These are phyloP conservation scores for Oncorhynchus gorbuscha DNA, from an alignment of 2,113 vertebrate genomes.

Conservation along the genomic window DNA sequence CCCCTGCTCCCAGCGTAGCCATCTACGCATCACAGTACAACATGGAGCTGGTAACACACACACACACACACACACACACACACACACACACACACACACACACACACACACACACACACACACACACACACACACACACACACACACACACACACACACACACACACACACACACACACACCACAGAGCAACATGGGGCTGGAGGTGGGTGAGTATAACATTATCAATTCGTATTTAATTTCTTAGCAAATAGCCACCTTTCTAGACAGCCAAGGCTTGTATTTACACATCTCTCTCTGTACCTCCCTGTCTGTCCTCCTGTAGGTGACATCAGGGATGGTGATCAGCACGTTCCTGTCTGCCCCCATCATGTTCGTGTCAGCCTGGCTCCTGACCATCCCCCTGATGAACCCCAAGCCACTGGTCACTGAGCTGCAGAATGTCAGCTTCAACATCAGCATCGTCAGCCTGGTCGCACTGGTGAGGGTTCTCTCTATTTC, in stretches of 20 bases:
- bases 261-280: too few species aligned
- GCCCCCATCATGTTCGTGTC: constrained; percentile 98
- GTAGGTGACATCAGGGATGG: constrained; percentile 96
- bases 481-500: constrained; percentile 62
- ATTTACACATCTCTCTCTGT: not conserved
- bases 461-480: constrained; percentile 90
- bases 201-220: constrained; percentile 86
- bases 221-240: too few species aligned
- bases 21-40: constrained; percentile 96
- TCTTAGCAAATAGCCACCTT: too few species aligned
- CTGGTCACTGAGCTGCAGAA: constrained; percentile 88
- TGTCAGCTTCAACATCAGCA: constrained; percentile 95
- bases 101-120: too few species aligned
- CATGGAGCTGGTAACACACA: constrained; percentile 73
- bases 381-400: constrained; percentile 95
- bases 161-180: too few species aligned
- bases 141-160: too few species aligned
- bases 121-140: too few species aligned
- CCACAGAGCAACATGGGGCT: not conserved
- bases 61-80: not conserved
- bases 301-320: not conserved
- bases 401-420: constrained; percentile 88
- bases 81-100: too few species aligned
- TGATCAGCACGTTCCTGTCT: constrained; percentile 94
- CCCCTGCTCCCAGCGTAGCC: constrained; percentile 92